These are phyloP conservation scores for Drosophila demipolita DNA, from an alignment of 2,888 invertebrate species.

Conservation along the genomic window DNA sequence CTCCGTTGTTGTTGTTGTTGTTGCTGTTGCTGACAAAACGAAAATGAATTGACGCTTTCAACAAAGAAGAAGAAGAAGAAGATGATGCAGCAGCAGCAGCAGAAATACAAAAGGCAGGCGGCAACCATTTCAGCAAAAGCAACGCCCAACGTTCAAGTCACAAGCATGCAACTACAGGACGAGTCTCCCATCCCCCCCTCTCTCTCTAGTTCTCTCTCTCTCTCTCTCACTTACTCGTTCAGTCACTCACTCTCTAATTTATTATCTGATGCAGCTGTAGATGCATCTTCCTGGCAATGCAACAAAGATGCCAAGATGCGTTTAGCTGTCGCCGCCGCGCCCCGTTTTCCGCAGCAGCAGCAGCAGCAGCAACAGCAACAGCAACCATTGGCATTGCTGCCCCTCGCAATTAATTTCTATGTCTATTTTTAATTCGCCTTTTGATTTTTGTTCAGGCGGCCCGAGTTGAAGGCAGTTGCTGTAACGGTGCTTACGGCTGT, in stretches of 20 bases:
- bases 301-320: constrained; percentile 51
- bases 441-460: constrained; percentile 54
- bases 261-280: constrained; percentile 67
- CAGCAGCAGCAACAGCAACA: background rate
- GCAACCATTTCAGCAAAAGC: constrained; percentile 50
- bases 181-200: constrained; percentile 13
- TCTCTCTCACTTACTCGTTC: constrained; percentile 2
- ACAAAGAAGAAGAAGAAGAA: constrained; percentile 46
- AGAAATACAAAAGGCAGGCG: constrained; percentile 52
- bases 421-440: constrained; percentile 69
- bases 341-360: constrained; percentile 30
- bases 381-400: constrained; percentile 31
- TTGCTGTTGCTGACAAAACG: constrained; percentile 61
- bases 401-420: constrained; percentile 71
- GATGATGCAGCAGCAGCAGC: constrained; percentile 17
- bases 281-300: constrained; percentile 50
- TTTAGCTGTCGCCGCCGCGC: constrained; percentile 49
- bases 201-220: background rate
- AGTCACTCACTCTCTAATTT: constrained; percentile 48
- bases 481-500: constrained; percentile 39
- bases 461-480: constrained; percentile 7
- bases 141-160: constrained; percentile 49
- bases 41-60: constrained; percentile 72
- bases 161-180: constrained; percentile 28
- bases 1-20: constrained; percentile 23